Conservation (phyloP, 2,113 vertebrate genomes). For the Limnothrissa miodon region DNA sequence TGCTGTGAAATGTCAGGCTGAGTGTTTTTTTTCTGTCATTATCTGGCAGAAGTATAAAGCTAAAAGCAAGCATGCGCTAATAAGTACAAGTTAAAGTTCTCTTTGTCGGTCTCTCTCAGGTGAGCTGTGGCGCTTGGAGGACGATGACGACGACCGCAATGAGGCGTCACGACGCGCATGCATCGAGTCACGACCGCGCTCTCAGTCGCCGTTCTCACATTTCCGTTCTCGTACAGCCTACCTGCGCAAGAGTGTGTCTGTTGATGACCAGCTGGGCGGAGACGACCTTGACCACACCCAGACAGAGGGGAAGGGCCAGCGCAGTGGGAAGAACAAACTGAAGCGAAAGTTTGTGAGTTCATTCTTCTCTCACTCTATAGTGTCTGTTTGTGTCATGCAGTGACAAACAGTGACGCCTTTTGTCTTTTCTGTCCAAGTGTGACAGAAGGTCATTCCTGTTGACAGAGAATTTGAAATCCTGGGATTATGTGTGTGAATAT, state of each 20-base stretch:
- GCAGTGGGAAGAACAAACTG: conserved; percentile 75
- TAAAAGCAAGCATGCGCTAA: too few relatives aligned
- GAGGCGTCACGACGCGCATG: conserved; percentile 39
- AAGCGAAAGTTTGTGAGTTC: conserved; percentile 88
- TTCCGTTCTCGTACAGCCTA: conserved; percentile 77
- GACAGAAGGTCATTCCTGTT: too few relatives aligned
- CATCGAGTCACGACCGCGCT: conserved; percentile 58
- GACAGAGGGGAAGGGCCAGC: conserved; percentile 53
- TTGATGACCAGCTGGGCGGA: conserved; percentile 81
- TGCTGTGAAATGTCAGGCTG: neutral
- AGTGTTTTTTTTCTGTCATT: neutral
- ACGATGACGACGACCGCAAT: conserved; percentile 68
- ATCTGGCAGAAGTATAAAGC: neutral
- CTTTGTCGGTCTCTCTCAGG: conserved; percentile 55
- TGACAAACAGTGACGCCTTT: too few relatives aligned
- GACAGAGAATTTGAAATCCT: too few relatives aligned
- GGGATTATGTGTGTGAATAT: too few relatives aligned
- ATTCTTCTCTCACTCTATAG: conserved; percentile 38
- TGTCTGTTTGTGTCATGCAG: too few relatives aligned
- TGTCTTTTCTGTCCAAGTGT: too few relatives aligned
- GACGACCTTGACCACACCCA: conserved; percentile 61
- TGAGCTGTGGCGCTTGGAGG: conserved; percentile 81
- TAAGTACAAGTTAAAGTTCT: neutral
- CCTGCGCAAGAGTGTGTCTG: conserved; percentile 84
- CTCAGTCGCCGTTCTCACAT: conserved; percentile 77